phyloP scores from a whole-genome alignment of 2,113 vertebrate species.

The Cairina moschata region DNA sequence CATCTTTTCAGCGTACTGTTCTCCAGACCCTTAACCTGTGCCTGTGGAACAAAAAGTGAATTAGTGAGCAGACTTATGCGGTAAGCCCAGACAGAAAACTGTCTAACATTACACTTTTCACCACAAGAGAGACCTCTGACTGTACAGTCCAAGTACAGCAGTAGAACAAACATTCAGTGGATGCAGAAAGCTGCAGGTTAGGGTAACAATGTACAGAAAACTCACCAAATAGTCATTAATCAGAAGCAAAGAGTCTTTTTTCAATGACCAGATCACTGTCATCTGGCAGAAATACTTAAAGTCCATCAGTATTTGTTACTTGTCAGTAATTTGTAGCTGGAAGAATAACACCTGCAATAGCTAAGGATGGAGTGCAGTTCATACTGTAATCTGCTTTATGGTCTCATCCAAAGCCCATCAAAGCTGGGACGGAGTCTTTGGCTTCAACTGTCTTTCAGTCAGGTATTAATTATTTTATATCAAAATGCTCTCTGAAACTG shows the following conservation, averaged over 20 bases:
- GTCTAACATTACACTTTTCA: conserved; percentile 23
- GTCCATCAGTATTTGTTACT: conserved; percentile 10
- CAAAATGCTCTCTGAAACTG: conserved; percentile 19
- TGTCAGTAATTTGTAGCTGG: conserved; percentile 10
- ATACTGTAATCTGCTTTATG: not conserved
- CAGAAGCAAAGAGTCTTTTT: conserved; percentile 3
- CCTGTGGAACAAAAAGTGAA: not conserved
- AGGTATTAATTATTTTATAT: conserved; percentile 33
- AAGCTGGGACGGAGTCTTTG: conserved; percentile 1
- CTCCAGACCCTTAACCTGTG: not conserved
- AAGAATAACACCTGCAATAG: conserved; percentile 33
- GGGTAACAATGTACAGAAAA: not conserved
- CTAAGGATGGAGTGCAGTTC: not conserved
- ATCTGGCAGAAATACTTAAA: conserved; percentile 2
- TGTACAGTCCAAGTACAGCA: not conserved
- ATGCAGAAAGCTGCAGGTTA: conserved; percentile 15
- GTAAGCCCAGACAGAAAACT: not conserved
- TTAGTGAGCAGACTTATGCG: not conserved
- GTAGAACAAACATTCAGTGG: not conserved
- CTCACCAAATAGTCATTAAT: not conserved
- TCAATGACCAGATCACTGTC: not conserved
- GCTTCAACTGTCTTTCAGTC: conserved; percentile 39
- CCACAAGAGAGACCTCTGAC: not conserved
- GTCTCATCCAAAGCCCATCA: conserved; percentile 13
- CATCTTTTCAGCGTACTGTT: not conserved